Evolutionary conservation across 2,797 vertebrate genomes (phyloP), one percentile per base, ranked within the genome.

Genomic region (Cyclopterus lumpus): DNA sequence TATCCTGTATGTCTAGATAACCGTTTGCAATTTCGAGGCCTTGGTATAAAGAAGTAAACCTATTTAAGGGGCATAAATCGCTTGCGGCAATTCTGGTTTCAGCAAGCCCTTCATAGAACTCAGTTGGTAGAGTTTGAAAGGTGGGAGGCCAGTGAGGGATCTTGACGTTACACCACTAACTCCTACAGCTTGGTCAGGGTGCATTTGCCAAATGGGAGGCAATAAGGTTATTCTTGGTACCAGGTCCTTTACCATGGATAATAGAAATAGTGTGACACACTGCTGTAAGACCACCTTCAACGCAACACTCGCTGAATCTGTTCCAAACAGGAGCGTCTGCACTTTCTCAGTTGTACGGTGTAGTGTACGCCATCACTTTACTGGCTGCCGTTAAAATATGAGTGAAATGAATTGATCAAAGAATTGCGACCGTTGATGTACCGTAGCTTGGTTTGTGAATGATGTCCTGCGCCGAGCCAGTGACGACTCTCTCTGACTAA

Each of bases 21-120:
- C 22, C 20, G 9, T 72, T 73, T 40, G 14, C 53, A 65, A 72
- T 75, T 77, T 70, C 51, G 65, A 78, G 48, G 82, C 53, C 20
- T 8, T 26, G 26, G 14, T 62, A 26, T 62, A 32, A 72, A 14
- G 28, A 49, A 44, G 24, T 74, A 58, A 73, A 57, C 59, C 22
- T 55, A 46, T 74, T 75, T 22, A 40, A 48, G 20, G 54, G 28
- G 28, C 28, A 55, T 26, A 54, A 22, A 22, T 36, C 12, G 24
- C 18, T 70, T 81, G 28, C 1, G 0, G 60, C 5, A 22, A 36
- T 26, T 71, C 60, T 79, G 60, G 70, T 80, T 76, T 88, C 46
- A 60, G 48, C 8, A 18, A 71, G 30, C 2, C 5, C 44, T 38
- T 42, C 48, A 30, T 34, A 49, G 26, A 84, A 73, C 44, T 67